phyloP scores from a whole-genome alignment of 2,113 vertebrate species.

The Mesembrinibis cayennensis region DNA sequence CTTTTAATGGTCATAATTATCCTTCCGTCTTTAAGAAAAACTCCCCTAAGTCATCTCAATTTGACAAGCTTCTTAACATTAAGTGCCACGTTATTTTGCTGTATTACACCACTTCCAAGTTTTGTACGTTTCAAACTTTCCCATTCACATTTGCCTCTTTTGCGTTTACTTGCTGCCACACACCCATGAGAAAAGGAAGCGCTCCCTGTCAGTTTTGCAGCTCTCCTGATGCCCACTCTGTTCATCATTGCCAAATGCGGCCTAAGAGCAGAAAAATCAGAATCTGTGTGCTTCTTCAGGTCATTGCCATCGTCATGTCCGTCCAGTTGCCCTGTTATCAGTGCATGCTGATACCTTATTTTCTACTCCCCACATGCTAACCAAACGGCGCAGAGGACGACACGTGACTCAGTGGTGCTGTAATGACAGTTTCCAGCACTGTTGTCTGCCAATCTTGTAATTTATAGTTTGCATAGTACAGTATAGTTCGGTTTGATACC shows the following conservation, averaged over 20 bases:
- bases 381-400: not conserved
- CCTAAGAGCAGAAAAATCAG: not conserved
- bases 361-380: not conserved
- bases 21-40: not conserved
- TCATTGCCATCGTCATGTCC: not conserved
- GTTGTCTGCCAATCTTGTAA: accelerated
- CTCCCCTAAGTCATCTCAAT: not conserved
- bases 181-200: not conserved
- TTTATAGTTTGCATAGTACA: not conserved
- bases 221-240: not conserved
- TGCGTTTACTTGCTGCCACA: not conserved
- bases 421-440: not conserved
- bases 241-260: not conserved
- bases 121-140: not conserved
- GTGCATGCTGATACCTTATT: not conserved
- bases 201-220: not conserved
- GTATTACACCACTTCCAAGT: not conserved
- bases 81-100: not conserved
- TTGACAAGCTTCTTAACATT: not conserved
- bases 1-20: not conserved
- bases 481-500: not conserved
- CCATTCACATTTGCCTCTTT: not conserved
- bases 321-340: not conserved
- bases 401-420: not conserved
- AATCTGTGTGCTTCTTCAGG: not conserved